phyloP scores from a whole-genome alignment of 2,113 vertebrate species.

The Psilopsiagon aymara region DNA sequence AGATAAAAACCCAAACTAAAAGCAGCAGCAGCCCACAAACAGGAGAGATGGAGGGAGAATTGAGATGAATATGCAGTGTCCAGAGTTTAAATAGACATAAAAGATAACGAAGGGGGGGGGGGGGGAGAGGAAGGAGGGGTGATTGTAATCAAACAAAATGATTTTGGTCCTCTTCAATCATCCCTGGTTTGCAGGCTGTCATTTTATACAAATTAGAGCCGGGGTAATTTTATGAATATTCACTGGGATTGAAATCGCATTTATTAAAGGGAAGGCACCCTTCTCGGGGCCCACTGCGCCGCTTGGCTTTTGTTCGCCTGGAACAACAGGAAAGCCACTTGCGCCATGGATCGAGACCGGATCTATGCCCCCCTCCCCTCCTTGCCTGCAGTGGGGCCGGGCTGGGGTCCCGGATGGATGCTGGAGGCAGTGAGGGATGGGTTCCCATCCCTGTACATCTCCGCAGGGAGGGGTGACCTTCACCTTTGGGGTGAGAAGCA shows the following conservation, averaged over 20 bases:
- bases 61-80: constrained; percentile 72
- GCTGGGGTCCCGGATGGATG: not conserved
- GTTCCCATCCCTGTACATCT: not conserved
- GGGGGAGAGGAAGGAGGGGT: constrained; percentile 19
- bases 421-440: not conserved
- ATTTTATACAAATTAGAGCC: constrained; percentile 82
- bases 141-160: constrained; percentile 81
- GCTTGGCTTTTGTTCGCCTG: constrained; percentile 68
- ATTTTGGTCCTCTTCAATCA: constrained; percentile 76
- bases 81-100: constrained; percentile 79
- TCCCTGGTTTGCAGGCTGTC: constrained; percentile 75
- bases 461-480: not conserved
- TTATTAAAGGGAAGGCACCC: constrained; percentile 73
- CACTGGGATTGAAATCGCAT: constrained; percentile 78
- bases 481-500: not conserved
- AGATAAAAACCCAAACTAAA: not conserved
- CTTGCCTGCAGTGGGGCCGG: fast-evolving
- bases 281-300: constrained; percentile 53
- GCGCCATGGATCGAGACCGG: not conserved
- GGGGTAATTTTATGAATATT: constrained; percentile 84
- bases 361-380: not conserved
- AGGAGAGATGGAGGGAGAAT: constrained; percentile 72
- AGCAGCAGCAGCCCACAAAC: constrained; percentile 59
- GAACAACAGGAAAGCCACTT: constrained; percentile 59
- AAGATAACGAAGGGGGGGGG: constrained; percentile 77